Evolutionary conservation across 2,888 invertebrate genomes (phyloP).

Genomic region (Microplitis deprimator): DNA sequence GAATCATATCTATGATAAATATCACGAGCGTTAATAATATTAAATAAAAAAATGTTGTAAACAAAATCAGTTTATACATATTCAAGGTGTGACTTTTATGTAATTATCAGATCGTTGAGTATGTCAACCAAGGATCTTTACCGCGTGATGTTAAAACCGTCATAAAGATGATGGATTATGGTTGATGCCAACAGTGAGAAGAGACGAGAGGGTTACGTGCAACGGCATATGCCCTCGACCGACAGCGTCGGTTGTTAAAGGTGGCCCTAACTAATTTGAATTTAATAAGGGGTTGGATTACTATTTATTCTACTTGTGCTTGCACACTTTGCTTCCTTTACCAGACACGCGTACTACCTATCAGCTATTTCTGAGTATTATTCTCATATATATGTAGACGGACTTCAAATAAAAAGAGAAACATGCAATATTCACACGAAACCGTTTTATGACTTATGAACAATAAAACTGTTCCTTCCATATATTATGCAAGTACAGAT

Average conservation of each 20-base stretch:
- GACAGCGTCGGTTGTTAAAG: constrained; percentile 16
- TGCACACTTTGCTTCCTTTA: constrained; percentile 38
- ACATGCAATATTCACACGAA: constrained; percentile 28
- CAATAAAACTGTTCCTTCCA: constrained; percentile 18
- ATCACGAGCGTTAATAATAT: neutral
- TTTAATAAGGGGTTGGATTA: constrained; percentile 65
- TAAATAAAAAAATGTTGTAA: neutral
- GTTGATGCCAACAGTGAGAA: constrained; percentile 31
- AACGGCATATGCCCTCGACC: constrained; percentile 42
- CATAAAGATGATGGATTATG: constrained; percentile 66
- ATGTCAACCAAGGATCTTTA: constrained; percentile 61
- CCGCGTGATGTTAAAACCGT: constrained; percentile 66
- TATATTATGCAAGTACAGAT: constrained; percentile 37
- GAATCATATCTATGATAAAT: neutral
- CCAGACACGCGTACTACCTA: constrained; percentile 28
- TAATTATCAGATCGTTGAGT: constrained; percentile 65
- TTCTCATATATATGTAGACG: neutral
- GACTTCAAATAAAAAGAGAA: neutral
- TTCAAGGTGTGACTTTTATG: constrained; percentile 59
- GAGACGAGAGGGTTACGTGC: constrained; percentile 32
- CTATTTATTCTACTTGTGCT: constrained; percentile 50
- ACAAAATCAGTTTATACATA: constrained; percentile 58
- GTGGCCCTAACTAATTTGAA: constrained; percentile 38
- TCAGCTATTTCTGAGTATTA: constrained; percentile 15
- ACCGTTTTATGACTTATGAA: constrained; percentile 21